A percentile compares a stretch with the other conserved stretches of the same genome.
Evolutionary conservation across 1,140 invertebrate species (phyloP).

Genomic region (Atta colombica): DNA sequence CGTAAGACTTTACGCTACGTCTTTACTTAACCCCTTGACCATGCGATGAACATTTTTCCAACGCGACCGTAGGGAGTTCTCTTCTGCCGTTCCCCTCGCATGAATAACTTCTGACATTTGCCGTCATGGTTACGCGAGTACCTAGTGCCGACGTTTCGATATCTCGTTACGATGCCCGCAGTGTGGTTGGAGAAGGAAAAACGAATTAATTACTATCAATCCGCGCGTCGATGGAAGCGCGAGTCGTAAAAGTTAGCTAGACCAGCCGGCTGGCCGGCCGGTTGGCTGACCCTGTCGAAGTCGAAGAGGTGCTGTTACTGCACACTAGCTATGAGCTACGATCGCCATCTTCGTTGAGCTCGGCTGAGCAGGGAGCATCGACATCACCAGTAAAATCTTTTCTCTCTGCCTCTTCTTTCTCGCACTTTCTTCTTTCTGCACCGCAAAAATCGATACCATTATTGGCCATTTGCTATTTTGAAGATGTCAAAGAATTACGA

Average conservation of each 20-base stretch:
- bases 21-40: constrained; percentile 75
- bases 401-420: constrained; percentile 1
- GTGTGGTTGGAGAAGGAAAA: constrained; percentile 55
- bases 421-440: not conserved
- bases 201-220: constrained; percentile 67
- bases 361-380: constrained; percentile 42
- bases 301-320: constrained; percentile 33
- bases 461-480: not conserved
- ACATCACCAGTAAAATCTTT: constrained; percentile 37
- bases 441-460: not conserved
- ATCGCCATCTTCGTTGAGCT: constrained; percentile 41
- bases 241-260: constrained; percentile 28
- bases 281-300: constrained; percentile 47
- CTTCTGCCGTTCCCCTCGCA: not conserved
- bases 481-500: not conserved
- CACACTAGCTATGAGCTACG: constrained; percentile 28
- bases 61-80: constrained; percentile 58
- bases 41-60: constrained; percentile 68
- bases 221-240: constrained; percentile 10
- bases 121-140: constrained; percentile 39
- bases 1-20: constrained; percentile 50
- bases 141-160: constrained; percentile 44
- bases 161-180: not conserved
- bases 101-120: constrained; percentile 46
- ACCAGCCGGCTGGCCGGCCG: not conserved